These are phyloP conservation scores for Bilobella aurantiaca DNA, from an alignment of 1,140 invertebrate species.

Conservation along the genomic window DNA sequence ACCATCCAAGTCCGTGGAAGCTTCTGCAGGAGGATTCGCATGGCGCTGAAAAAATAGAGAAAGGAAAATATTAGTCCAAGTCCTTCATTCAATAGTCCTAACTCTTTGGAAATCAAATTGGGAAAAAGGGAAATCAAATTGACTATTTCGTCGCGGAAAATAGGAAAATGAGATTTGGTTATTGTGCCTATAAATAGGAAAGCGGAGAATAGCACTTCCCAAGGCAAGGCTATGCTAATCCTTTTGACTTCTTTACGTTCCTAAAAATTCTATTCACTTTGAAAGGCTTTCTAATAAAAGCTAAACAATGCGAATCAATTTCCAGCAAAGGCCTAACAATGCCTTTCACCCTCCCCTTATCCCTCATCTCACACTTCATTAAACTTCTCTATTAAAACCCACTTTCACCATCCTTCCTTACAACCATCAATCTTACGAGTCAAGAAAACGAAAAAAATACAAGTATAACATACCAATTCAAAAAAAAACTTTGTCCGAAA, in stretches of 20 bases:
- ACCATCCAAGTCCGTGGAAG: conserved; percentile 91
- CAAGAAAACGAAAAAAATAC: too few species aligned
- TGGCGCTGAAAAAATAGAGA: conserved; percentile 62
- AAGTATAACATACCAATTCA: too few species aligned
- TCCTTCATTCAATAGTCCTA: neutral
- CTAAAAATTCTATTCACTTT: too few species aligned
- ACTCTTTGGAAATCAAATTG: neutral
- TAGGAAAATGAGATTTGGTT: neutral
- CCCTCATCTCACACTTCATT: neutral
- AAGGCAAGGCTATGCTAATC: neutral
- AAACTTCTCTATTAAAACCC: neutral
- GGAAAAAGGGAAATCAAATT: neutral
- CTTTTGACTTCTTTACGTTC: too few species aligned
- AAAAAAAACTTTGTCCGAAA: too few species aligned
- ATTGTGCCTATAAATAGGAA: too few species aligned
- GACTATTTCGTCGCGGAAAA: neutral
- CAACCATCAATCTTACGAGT: neutral
- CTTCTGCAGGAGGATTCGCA: conserved; percentile 84
- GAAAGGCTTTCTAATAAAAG: too few species aligned
- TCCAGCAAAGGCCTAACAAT: neutral
- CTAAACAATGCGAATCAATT: neutral
- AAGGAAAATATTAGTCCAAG: conserved; percentile 9
- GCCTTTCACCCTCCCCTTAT: neutral
- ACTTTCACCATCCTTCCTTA: neutral
- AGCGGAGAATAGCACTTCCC: neutral